A percentile compares a stretch with the other conserved stretches of the same genome.
Conservation (phyloP, 2,797 vertebrate species). For the Hylomyscus alleni region DNA sequence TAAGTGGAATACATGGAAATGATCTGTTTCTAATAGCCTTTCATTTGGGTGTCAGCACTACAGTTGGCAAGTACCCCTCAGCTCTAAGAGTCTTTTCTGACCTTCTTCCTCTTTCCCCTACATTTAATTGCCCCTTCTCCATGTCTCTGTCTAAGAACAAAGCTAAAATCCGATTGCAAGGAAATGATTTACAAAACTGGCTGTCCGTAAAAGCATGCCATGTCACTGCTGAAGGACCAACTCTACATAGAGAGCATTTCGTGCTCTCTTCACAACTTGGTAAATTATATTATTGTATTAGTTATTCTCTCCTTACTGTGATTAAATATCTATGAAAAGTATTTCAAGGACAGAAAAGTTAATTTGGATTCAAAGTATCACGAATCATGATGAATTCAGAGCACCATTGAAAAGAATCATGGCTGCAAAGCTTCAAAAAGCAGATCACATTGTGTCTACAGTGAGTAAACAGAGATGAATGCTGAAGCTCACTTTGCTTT, state of each 20-base stretch:
- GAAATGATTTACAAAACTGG: not conserved
- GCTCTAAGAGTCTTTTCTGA: not conserved
- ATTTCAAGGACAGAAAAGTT: not conserved
- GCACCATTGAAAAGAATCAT: not conserved
- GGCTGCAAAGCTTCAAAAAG: not conserved
- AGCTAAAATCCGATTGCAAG: not conserved
- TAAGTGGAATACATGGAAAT: constrained; percentile 45
- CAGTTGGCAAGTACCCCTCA: not conserved
- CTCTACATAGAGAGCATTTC: not conserved
- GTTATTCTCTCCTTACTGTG: not conserved
- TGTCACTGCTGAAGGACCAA: not conserved
- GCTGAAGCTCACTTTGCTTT: not conserved
- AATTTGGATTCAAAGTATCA: not conserved
- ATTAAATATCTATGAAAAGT: not conserved
- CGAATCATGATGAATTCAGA: not conserved
- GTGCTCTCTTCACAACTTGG: not conserved
- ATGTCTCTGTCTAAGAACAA: constrained; percentile 4
- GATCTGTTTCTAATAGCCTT: constrained; percentile 65
- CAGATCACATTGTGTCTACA: not conserved
- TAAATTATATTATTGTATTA: not conserved
- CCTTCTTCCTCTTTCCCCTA: not conserved
- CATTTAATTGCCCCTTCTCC: not conserved
- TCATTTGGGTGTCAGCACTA: constrained; percentile 23
- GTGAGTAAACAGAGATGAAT: not conserved
- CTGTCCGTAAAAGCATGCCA: not conserved